Evolutionary conservation across 23 tunicate genomes (phyloP).

Genomic region (Ascidia mentula): DNA sequence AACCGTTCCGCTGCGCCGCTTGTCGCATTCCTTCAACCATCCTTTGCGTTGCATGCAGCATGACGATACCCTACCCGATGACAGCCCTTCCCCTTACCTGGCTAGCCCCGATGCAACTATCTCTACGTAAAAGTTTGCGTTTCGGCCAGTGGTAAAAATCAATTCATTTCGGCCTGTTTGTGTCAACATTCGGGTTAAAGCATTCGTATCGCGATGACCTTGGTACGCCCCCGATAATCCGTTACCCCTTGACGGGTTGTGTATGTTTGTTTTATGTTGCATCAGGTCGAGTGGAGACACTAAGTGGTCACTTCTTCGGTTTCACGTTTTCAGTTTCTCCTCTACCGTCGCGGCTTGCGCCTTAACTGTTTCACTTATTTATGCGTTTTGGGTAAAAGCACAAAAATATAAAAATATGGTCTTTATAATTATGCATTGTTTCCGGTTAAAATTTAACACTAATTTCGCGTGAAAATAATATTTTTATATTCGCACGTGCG

Average conservation of each 20-base stretch:
- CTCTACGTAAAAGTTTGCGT: conserved; percentile 4
- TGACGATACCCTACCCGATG: not conserved
- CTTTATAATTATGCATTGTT: no score
- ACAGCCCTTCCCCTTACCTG: not conserved
- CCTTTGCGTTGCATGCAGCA: not conserved
- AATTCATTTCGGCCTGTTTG: not conserved
- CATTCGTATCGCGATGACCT: not conserved
- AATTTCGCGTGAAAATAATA: no score
- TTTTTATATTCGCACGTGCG: no score
- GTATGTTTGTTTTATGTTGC: not conserved
- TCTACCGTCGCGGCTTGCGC: no score
- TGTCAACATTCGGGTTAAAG: not conserved
- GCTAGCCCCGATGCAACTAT: not conserved
- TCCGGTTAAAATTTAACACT: no score
- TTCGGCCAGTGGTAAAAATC: not conserved
- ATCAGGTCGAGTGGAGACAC: not conserved
- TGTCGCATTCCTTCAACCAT: not conserved
- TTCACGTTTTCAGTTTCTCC: not conserved
- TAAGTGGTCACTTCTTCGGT: conserved; percentile 10
- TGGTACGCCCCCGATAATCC: conserved; percentile 7
- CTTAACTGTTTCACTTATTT: no score
- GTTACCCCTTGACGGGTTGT: not conserved
- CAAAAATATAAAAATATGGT: no score
- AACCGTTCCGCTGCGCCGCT: not conserved
- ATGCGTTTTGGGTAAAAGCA: no score